Base-by-base conservation (phyloP, 2,888 invertebrate genomes). In the Podabrus alpinus region DNA sequence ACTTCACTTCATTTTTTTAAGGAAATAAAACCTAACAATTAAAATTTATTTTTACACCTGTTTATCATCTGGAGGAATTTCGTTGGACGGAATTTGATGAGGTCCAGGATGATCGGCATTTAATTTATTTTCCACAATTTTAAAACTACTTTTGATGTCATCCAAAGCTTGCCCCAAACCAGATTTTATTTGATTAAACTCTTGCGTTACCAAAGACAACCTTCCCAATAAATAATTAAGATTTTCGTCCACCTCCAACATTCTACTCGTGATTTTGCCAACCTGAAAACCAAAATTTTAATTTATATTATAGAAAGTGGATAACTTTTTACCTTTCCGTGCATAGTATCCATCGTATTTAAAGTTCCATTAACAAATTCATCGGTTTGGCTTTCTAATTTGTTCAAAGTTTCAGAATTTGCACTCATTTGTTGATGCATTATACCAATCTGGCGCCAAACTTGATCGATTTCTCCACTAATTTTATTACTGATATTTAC, bases 371-470 rank as follows among this genome's bases (percentile, higher is more conserved):
- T 96, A 11, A 95, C 94, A 84, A 95, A 95, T 69, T 90, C 89
- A 81, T 93, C 93, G 9, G 95, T 94, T 85, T 94, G 94, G 81
- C 92, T 91, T 88, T 94, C 92, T 59, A 97, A 90, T 79, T 92
- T 92, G 77, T 93, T 93, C n/a, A 97, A 87, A 2, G 94, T 90
- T 60, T 91, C 91, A 66, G 94, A 93, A 83, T 92, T 95, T 75
- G 92, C 92, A 25, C 92, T 92, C 83, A 97, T 92, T 85, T 96
- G 95, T 82, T 93, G 92, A 86, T 94, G 93, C 94, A 97, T 95
- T 73, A 94, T 93, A 78, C 95, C 95, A 81, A 97, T 96, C 86
- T 96, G 96, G 17, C 95, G 89, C 96, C 96, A 96, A 15, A 97
- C 95, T 85, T 95, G 94, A 79, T 93, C 92, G 85, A 96, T 93